These are phyloP conservation scores for Neuroscelio doddi DNA, from an alignment of 2,888 invertebrate genomes.

Conservation along the genomic window DNA sequence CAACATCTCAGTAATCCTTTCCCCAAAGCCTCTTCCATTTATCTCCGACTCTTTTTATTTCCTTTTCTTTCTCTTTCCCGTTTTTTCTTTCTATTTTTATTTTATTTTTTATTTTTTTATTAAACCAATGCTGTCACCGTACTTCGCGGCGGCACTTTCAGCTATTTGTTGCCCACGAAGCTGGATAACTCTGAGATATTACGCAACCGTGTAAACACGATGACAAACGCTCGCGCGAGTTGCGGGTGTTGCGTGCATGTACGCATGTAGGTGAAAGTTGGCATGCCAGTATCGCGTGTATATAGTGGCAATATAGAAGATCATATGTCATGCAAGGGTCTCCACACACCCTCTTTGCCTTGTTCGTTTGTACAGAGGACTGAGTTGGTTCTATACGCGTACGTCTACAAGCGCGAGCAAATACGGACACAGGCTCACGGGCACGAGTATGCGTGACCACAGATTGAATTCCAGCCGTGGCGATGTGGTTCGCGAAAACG, in stretches of 20 bases:
- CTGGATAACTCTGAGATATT: slow-evolving; percentile 69
- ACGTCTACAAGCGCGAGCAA: too few species aligned
- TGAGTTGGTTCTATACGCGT: too few species aligned
- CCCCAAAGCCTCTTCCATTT: too few species aligned
- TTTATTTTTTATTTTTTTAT: slow-evolving; percentile 51
- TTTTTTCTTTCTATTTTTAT: too few species aligned
- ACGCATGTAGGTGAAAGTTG: slow-evolving; percentile 41
- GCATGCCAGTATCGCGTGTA: slow-evolving; percentile 50
- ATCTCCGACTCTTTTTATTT: too few species aligned
- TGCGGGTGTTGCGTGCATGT: slow-evolving; percentile 38
- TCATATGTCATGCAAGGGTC: slow-evolving; percentile 70
- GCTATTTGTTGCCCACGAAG: slow-evolving; percentile 56
- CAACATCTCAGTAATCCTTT: too few species aligned
- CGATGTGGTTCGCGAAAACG: slow-evolving; percentile 60
- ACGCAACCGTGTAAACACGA: slow-evolving; percentile 51
- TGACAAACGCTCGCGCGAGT: slow-evolving; percentile 48
- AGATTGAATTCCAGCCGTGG: slow-evolving; percentile 65
- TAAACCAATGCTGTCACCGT: slow-evolving; percentile 45
- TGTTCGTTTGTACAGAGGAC: slow-evolving; percentile 44
- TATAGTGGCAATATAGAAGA: slow-evolving; percentile 69
- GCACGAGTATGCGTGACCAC: slow-evolving; percentile 27
- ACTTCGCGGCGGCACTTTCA: slow-evolving; percentile 47
- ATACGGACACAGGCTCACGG: slow-evolving; percentile 19
- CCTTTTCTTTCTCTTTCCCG: too few species aligned
- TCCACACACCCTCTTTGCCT: slow-evolving; percentile 49